Percentiles rank a stretch among this genome's conserved stretches.
phyloP scores from a whole-genome alignment of 2,113 vertebrate genomes.

The Semicossyphus pulcher region DNA sequence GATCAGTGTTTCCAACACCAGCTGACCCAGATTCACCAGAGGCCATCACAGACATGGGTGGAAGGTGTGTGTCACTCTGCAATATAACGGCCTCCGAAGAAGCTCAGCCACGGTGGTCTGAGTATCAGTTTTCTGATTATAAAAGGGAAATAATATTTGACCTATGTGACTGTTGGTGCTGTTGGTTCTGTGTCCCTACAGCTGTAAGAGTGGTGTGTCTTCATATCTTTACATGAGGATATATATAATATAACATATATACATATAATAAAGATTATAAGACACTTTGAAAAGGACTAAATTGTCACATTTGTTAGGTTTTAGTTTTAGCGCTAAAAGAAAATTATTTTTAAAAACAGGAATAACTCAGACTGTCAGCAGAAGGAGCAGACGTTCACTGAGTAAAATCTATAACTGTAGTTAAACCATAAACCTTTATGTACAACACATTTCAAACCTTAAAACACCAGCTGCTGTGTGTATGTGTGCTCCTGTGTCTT shows the following conservation, averaged over 20 bases:
- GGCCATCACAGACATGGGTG: background rate
- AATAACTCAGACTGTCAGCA: background rate
- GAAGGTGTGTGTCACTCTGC: constrained; percentile 3
- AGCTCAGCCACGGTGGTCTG: background rate
- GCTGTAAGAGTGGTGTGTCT: background rate
- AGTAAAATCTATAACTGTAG: background rate
- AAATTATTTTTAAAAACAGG: background rate
- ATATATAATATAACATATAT: too few relatives aligned
- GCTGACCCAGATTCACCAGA: constrained; percentile 52
- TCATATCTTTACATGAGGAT: background rate
- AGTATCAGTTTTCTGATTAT: constrained; percentile 41
- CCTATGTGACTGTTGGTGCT: constrained; percentile 2
- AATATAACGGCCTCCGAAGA: constrained; percentile 17
- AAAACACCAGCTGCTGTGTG: background rate
- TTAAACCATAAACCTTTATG: background rate
- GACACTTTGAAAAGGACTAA: too few relatives aligned
- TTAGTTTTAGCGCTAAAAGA: too few relatives aligned
- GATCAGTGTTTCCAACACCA: constrained; percentile 13
- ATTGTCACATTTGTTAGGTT: background rate
- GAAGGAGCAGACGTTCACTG: background rate
- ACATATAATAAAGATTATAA: too few relatives aligned
- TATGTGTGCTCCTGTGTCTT: background rate
- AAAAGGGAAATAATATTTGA: constrained; percentile 28
- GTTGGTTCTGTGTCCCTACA: constrained; percentile 7
- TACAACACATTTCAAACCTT: background rate